Evolutionary conservation across 2,797 vertebrate species (phyloP).

Genomic region (Sebastes iracundus): DNA sequence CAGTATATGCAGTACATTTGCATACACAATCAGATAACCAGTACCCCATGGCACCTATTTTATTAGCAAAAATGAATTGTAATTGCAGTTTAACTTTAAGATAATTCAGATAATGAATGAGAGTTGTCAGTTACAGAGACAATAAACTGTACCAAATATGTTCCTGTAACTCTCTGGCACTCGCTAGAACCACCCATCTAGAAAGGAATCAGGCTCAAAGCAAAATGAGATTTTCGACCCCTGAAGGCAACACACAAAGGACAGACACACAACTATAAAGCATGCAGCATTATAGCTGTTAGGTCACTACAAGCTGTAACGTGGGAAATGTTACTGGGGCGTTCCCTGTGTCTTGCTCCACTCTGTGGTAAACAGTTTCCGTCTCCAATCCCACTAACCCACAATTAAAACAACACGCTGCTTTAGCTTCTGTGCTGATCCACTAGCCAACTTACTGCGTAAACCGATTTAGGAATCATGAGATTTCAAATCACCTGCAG

Average conservation of each 20-base stretch:
- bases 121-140: no score
- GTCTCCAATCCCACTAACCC: slow-evolving; percentile 41
- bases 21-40: no score
- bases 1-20: no score
- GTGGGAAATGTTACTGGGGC: background rate
- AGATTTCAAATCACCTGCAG: slow-evolving; percentile 55
- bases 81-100: no score
- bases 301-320: background rate
- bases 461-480: slow-evolving; percentile 67
- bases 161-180: background rate
- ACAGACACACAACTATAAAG: background rate
- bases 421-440: slow-evolving; percentile 45
- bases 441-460: slow-evolving; percentile 37
- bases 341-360: background rate
- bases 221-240: background rate
- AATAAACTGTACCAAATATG: no score
- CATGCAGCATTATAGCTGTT: background rate
- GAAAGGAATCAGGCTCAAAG: background rate
- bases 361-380: slow-evolving; percentile 5
- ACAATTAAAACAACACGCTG: slow-evolving; percentile 42
- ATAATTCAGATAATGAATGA: no score
- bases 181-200: background rate
- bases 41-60: no score
- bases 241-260: background rate
- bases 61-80: no score